Evolutionary conservation across 2,113 vertebrate species (phyloP), one percentile per base, ranked within the genome.

Genomic region (Ahaetulla prasina): DNA sequence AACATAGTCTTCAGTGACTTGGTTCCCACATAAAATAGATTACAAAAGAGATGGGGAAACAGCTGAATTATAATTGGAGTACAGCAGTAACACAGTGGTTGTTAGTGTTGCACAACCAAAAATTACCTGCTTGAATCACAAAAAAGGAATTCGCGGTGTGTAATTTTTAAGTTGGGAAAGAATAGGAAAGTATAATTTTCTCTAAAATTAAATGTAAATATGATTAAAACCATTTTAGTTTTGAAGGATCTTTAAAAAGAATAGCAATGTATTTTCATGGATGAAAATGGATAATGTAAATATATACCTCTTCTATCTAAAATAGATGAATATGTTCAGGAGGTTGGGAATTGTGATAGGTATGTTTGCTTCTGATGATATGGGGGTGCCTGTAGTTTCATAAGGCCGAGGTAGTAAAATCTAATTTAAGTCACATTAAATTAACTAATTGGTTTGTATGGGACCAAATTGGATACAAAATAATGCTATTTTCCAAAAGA

Each of bases 21-120:
- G 80, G 55, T 93, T 91, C 55, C 86, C 87, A 68, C 39, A 92
- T 8, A 43, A 49, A 23, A 92, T 49, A 88, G 16, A 63, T 92
- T 90, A 52, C 43, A 18, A 63, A 89, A 49, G 80, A 89, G 9
- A n/a, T 60, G 47, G 43, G 49, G 54, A 60, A 86, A 25, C 43
- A 87, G 39, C 47, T 86, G 49, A 52, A 57, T 85, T 89, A 92
- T 50, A 74, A 74, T 60, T 92, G 16, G n/a, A 84, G 45, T 68
- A 91, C 16, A 86, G 35, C 60, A 53, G 53, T 68, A 39, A 43
- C 12, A 45, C 3, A 39, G 47, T 47, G 39, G 49, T 49, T 49
- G 50, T 89, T 85, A 54, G n/a, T 63, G 43, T 90, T 92, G 23
- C 74, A 39, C 23, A 92, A 86, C 88, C 39, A 52, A 88, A 80